These are phyloP conservation scores for Clanis bilineata DNA, from an alignment of 2,888 invertebrate genomes.

Conservation along the genomic window DNA sequence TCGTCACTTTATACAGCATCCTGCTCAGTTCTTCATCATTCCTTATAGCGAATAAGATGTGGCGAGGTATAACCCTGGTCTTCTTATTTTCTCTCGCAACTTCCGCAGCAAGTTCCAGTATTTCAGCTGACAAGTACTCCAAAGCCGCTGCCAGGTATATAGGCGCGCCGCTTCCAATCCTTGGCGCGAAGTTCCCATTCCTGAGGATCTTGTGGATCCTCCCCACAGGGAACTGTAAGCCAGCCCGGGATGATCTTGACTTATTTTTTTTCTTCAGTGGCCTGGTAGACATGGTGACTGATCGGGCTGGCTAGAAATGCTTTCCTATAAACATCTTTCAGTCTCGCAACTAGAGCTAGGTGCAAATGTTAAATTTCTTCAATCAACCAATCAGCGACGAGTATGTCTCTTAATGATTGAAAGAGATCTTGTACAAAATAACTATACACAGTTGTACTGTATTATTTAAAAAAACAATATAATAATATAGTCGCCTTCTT, in stretches of 20 bases:
- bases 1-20: slow-evolving; percentile 53
- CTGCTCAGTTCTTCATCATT: slow-evolving; percentile 59
- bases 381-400: background rate
- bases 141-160: slow-evolving; percentile 82
- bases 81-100: slow-evolving; percentile 86
- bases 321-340: slow-evolving; percentile 2
- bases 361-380: background rate
- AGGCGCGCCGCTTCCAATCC: slow-evolving; percentile 78
- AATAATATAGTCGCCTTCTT: no score
- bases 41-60: slow-evolving; percentile 56
- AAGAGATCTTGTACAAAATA: no score
- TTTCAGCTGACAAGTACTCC: slow-evolving; percentile 86
- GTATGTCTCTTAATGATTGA: no score
- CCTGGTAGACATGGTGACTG: background rate
- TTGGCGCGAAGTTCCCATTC: slow-evolving; percentile 83
- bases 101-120: slow-evolving; percentile 84
- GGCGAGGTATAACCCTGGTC: slow-evolving; percentile 63
- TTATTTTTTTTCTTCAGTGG: slow-evolving; percentile 31
- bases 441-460: no score
- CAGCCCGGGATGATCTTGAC: slow-evolving; percentile 73
- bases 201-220: slow-evolving; percentile 81
- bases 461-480: no score
- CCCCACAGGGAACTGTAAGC: slow-evolving; percentile 80
- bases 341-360: slow-evolving; percentile 15
- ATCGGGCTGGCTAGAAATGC: background rate